Conservation (phyloP, 2,797 vertebrate species). For the Pseudopleuronectes americanus region DNA sequence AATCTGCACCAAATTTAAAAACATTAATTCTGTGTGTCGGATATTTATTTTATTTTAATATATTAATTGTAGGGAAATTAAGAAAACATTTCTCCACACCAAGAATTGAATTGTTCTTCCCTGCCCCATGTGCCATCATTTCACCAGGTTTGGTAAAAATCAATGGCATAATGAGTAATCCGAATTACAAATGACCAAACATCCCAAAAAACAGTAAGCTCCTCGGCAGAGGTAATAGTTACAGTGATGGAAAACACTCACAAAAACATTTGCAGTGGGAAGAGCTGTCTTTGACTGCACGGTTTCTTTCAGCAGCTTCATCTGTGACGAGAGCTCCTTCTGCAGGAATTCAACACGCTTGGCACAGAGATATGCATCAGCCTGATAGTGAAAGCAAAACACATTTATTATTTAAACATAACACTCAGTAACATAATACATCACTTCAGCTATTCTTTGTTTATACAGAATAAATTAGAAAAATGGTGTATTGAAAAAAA, state of each 20-base stretch:
- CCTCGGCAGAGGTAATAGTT: background rate
- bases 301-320: conserved; percentile 82
- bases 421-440: background rate
- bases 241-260: conserved; percentile 77
- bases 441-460: too few species aligned
- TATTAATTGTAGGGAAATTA: too few species aligned
- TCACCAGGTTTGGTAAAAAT: too few species aligned
- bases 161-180: too few species aligned
- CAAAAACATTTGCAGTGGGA: conserved; percentile 88
- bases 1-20: conserved; percentile 80
- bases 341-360: conserved; percentile 83
- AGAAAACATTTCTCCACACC: too few species aligned
- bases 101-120: too few species aligned
- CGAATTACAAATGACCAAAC: too few species aligned
- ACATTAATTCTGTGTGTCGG: too few species aligned
- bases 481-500: background rate
- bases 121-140: too few species aligned
- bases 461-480: too few species aligned
- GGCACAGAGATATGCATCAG: conserved; percentile 82
- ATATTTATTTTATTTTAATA: too few species aligned
- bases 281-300: conserved; percentile 82
- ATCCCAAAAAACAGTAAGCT: too few species aligned
- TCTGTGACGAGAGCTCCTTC: conserved; percentile 77
- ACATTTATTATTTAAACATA: background rate
- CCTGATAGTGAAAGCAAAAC: conserved; percentile 74